Evolutionary conservation across 1,140 invertebrate species (phyloP).

Genomic region (Melipona quadrifasciata): DNA sequence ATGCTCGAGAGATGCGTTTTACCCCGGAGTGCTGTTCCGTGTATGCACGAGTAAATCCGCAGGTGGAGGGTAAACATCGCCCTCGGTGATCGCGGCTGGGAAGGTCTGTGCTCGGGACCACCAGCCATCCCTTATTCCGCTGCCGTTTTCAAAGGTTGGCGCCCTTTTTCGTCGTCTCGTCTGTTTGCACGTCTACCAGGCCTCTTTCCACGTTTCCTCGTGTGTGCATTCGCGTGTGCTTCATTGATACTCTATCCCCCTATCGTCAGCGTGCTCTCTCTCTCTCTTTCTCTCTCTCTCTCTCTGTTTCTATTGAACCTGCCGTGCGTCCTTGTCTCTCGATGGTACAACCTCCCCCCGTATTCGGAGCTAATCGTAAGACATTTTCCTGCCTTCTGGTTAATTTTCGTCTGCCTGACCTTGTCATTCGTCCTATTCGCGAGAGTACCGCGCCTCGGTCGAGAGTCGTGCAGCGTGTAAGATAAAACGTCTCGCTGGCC

Average conservation of each 20-base stretch:
- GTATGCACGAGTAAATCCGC: constrained; percentile 75
- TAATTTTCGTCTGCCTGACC: too few relatives aligned
- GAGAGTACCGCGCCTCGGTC: too few relatives aligned
- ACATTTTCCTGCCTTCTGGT: background rate
- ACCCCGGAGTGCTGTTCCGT: constrained; percentile 72
- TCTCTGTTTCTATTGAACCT: constrained; percentile 14
- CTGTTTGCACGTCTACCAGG: constrained; percentile 53
- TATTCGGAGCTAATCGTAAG: background rate
- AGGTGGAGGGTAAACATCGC: constrained; percentile 67
- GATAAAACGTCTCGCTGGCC: background rate
- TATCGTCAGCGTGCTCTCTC: background rate
- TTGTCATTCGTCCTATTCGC: background rate
- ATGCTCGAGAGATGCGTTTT: constrained; percentile 63
- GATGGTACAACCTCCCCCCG: constrained; percentile 17
- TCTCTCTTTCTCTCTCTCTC: too few relatives aligned
- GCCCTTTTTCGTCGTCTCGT: constrained; percentile 48
- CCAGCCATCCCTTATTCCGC: constrained; percentile 31
- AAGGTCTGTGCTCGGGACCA: constrained; percentile 29
- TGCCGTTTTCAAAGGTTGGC: constrained; percentile 54
- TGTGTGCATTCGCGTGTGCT: constrained; percentile 43
- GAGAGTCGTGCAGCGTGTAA: too few relatives aligned
- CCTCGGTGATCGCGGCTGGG: constrained; percentile 53
- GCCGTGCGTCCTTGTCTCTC: constrained; percentile 24
- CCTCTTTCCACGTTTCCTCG: constrained; percentile 33
- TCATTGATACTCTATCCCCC: constrained; percentile 53